phyloP scores from a whole-genome alignment of 2,888 invertebrate genomes.

The Odontocolon sp. region DNA sequence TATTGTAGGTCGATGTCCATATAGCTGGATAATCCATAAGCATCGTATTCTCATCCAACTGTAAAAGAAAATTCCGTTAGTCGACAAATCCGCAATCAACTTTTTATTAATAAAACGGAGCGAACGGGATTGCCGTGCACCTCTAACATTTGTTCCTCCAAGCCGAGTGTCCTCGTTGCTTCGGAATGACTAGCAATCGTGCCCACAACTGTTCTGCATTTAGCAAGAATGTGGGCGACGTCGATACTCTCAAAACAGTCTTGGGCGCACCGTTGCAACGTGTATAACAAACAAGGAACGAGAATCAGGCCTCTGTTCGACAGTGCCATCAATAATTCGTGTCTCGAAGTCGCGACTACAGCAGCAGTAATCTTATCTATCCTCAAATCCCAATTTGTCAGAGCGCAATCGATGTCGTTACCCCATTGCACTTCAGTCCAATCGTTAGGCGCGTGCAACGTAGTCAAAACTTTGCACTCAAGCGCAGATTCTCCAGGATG shows the following conservation, averaged over 20 bases:
- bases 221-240: conserved; percentile 77
- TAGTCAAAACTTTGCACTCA: conserved; percentile 79
- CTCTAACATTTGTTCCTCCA: conserved; percentile 79
- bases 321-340: conserved; percentile 76
- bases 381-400: conserved; percentile 80
- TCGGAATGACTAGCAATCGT: conserved; percentile 76
- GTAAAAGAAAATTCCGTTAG: conserved; percentile 30
- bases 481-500: conserved; percentile 76
- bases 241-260: conserved; percentile 79
- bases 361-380: conserved; percentile 80
- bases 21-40: conserved; percentile 78
- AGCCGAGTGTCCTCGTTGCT: conserved; percentile 73
- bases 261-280: conserved; percentile 80
- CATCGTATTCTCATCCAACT: conserved; percentile 76
- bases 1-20: conserved; percentile 81
- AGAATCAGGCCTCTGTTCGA: conserved; percentile 75
- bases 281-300: conserved; percentile 81
- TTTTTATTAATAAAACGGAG: too few relatives aligned
- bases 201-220: conserved; percentile 79
- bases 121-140: conserved; percentile 58
- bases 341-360: conserved; percentile 77
- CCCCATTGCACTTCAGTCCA: conserved; percentile 80
- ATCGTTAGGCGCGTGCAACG: conserved; percentile 79
- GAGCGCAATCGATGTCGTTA: conserved; percentile 75
- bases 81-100: not conserved